phyloP scores from a whole-genome alignment of 2,888 invertebrate species.

The Eulithis prunata region DNA sequence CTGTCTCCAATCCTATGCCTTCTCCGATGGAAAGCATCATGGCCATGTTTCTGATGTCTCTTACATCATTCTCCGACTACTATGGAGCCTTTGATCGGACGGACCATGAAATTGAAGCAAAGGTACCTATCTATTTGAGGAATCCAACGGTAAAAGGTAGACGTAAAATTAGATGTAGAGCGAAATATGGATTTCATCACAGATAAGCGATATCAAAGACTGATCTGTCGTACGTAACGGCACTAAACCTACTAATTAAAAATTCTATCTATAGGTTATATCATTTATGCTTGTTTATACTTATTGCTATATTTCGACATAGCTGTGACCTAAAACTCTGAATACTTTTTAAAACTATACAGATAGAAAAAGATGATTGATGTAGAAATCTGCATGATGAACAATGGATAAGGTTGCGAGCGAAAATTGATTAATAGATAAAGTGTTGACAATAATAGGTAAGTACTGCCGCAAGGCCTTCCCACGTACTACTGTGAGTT shows the following conservation, averaged over 20 bases:
- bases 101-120: slow-evolving; percentile 94
- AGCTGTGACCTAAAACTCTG: background rate
- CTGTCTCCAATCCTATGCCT: slow-evolving; percentile 93
- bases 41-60: slow-evolving; percentile 99
- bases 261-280: slow-evolving; percentile 1
- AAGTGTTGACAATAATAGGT: background rate
- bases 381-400: background rate
- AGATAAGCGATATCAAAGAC: background rate
- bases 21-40: slow-evolving; percentile 97
- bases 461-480: slow-evolving; percentile 12
- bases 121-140: slow-evolving; percentile 79
- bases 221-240: background rate
- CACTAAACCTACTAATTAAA: slow-evolving; percentile 4
- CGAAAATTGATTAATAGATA: slow-evolving; percentile 1
- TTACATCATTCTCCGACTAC: slow-evolving; percentile 98
- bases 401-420: background rate
- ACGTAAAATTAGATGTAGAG: no score
- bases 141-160: no score
- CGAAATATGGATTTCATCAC: background rate
- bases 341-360: background rate
- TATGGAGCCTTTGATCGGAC: slow-evolving; percentile 95
- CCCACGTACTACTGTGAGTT: slow-evolving; percentile 6
- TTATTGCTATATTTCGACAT: background rate
- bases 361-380: background rate
- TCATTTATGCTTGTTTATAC: background rate